phyloP scores from a whole-genome alignment of 2,797 vertebrate species.

The Hypotaenidia okinawae region DNA sequence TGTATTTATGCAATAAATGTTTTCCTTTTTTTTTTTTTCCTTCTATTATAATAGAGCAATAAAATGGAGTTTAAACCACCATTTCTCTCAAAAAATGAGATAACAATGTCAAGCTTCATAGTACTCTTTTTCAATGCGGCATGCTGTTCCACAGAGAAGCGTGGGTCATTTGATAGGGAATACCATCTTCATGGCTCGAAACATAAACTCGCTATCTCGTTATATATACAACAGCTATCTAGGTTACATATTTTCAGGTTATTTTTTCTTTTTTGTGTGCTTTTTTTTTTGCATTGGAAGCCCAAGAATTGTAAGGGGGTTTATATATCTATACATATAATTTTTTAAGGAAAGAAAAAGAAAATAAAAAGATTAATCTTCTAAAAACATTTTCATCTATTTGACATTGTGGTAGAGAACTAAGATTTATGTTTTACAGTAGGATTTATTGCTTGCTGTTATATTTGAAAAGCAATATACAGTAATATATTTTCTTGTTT shows the following conservation, averaged over 20 bases:
- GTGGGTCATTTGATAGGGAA: not conserved
- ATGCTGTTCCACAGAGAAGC: not conserved
- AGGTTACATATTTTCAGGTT: not conserved
- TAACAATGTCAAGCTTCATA: not conserved
- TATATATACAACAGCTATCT: not conserved
- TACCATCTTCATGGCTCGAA: not conserved
- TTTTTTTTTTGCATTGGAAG: not conserved
- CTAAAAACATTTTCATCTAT: conserved; percentile 3
- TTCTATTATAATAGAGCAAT: not conserved
- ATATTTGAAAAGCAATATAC: conserved; percentile 74
- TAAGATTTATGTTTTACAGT: conserved; percentile 21
- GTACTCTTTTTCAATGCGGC: not conserved
- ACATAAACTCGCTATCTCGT: not conserved
- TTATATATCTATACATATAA: not conserved
- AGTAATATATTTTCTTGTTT: conserved; percentile 72
- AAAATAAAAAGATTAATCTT: not conserved
- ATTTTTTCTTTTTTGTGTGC: not conserved
- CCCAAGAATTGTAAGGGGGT: not conserved
- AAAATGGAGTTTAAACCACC: not conserved
- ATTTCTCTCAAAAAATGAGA: not conserved
- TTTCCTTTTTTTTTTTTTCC: not conserved
- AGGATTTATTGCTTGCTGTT: conserved; percentile 64
- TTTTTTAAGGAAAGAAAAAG: not conserved
- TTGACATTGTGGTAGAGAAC: not conserved
- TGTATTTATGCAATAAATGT: not conserved